Evolutionary conservation across 2,888 invertebrate species (phyloP), one percentile per base, ranked within the genome.

Genomic region (Lasiommata megera): DNA sequence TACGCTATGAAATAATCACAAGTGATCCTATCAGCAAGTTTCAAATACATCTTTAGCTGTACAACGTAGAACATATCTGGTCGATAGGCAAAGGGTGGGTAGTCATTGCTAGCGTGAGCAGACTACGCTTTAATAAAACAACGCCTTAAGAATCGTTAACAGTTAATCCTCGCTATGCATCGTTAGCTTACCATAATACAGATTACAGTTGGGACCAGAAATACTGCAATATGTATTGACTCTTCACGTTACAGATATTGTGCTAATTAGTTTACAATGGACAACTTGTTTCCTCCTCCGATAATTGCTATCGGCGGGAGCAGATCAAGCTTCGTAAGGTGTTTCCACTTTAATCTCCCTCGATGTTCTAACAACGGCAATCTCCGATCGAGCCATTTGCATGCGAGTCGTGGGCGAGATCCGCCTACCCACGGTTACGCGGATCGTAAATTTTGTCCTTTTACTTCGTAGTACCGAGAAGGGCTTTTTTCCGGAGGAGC

Each of bases 401-500:
- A 89, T 88, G 88, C 88, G 79, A 74, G 79, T 82, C 84, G 85
- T 85, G 81, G 83, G 82, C 82, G 83, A 77, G 76, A 76, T 78
- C 80, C 80, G 79, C 80, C 86, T 81, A 85, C 87, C 84, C 86
- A 84, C 84, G 82, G 81, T 80, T 84, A 86, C 82, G 79, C 77
- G 80, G 84, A 77, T 83, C 88, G 88, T 88, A 89, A 88, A 89
- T 88, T 89, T 84, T 77, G 84, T 87, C 87, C 84, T 87, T 86
- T 85, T 84, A 82, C 84, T 84, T 84, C 79, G 75, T 82, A 69
- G 58, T 66, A 63, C 63, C 56, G 82, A 61, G 82, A 73, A 82
- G 79, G 80, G 74, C 69, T 81, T 84, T 87, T 84, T 84, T 82
- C 71, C 79, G 73, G 73, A 78, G 80, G 77, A 86, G 77, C 87